Evolutionary conservation across 1,140 invertebrate genomes (phyloP), one percentile per base, ranked within the genome.

Genomic region (Trachelipus rathkii): DNA sequence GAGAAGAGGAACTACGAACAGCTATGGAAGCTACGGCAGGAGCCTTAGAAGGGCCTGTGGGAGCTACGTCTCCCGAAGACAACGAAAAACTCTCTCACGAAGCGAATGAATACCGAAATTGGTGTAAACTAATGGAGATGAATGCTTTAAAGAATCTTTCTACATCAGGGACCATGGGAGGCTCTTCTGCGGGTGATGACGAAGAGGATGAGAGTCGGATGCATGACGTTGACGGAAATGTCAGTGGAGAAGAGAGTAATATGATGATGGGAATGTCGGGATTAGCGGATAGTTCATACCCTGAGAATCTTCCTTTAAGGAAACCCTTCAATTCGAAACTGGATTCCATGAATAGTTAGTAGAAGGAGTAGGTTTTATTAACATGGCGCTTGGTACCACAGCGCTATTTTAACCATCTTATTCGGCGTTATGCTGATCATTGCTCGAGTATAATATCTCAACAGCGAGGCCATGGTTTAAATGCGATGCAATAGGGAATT

Each of bases 81-180:
- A 72, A 53, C 9, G 78, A 79, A 60, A 78, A 81, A 75, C 77
- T 78, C 15, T 81, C 79, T 44, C 75, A 81, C 60, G 79, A 81
- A 71, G 79, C 79, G 45, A 81, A 78, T 46, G 79, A 81, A 66
- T 81, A 81, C 70, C 75, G 79, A 68, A 81, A 78, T 77, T 81
- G 79, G 79, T 81, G 79, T 44, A 81, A 81, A 73, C 77, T 81
- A 23, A 81, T 81, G 79, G 79, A 81, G 69, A 75, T 81, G 43
- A 81, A 81, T 74, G 79, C 79, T 44, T 77, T 81, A 77, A 81
- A 81, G 71, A 81, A 81, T 60, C 78, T 81, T 5, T 60, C 73
- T 53, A 75, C 73, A 5, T 44, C 73, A 11, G 73, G 50, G 19
- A 60, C 50, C 11, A 60, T 60, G 50, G 50, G 50, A 60, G 50